These are phyloP conservation scores for Coregonus suidteri DNA, from an alignment of 2,797 vertebrate species.

Conservation along the genomic window DNA sequence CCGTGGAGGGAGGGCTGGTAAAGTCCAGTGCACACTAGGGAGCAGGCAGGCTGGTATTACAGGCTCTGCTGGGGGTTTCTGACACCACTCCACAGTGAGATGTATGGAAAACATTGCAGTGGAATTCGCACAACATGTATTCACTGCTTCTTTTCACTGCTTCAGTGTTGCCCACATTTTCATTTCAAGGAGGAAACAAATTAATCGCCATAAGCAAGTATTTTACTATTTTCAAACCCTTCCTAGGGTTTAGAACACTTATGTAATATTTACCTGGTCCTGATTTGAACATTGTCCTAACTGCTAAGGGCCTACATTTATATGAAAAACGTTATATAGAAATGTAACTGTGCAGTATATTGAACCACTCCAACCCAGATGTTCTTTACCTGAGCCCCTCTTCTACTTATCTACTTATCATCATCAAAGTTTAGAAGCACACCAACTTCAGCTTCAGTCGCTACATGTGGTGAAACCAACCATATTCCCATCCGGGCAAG, in stretches of 20 bases:
- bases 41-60: conserved; percentile 35
- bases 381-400: conserved; percentile 29
- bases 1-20: conserved; percentile 57
- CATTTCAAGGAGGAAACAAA: not conserved
- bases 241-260: too few relatives aligned
- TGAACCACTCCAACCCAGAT: conserved; percentile 29
- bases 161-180: not conserved
- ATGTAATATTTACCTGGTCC: too few relatives aligned
- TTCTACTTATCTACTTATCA: conserved; percentile 48
- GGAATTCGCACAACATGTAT: not conserved
- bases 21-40: conserved; percentile 32
- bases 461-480: not conserved
- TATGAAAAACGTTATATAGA: conserved; percentile 15
- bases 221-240: not conserved
- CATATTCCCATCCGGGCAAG: conserved; percentile 12
- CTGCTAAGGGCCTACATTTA: not conserved
- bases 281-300: too few relatives aligned
- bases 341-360: conserved; percentile 37
- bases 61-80: conserved; percentile 1
- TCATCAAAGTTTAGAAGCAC: not conserved
- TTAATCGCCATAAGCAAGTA: not conserved
- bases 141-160: not conserved
- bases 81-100: not conserved
- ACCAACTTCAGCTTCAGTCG: not conserved
- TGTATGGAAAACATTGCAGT: not conserved